Evolutionary conservation across 2,888 invertebrate species (phyloP).

Genomic region (Plusia festucae): DNA sequence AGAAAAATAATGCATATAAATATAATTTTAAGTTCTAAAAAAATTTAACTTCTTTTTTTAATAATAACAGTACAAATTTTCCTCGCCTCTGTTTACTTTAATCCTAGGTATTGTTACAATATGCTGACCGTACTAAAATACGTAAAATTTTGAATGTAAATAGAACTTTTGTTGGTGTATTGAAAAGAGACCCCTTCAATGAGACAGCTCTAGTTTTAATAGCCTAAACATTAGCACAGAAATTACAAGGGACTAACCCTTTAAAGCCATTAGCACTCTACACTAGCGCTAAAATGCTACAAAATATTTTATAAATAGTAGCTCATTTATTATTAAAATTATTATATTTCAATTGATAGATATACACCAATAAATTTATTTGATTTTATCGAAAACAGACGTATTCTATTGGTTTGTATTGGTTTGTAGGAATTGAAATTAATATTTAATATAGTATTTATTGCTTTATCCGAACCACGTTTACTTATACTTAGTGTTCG

Average conservation of each 20-base stretch:
- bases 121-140: not conserved
- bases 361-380: not conserved
- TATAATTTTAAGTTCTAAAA: not conserved
- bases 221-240: conserved; percentile 74
- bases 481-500: conserved; percentile 12
- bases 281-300: conserved; percentile 61
- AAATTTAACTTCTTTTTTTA: not conserved
- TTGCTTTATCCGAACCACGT: conserved; percentile 23
- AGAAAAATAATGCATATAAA: not conserved
- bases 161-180: conserved; percentile 55
- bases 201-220: conserved; percentile 68
- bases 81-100: too few species aligned
- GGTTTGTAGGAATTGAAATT: conserved; percentile 20
- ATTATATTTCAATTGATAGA: too few species aligned
- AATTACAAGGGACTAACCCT: conserved; percentile 77
- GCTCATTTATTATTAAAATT: too few species aligned
- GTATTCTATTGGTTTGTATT: conserved; percentile 12
- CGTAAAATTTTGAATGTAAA: conserved; percentile 27
- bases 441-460: conserved; percentile 17
- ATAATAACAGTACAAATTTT: conserved; percentile 10
- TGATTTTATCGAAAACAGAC: conserved; percentile 20
- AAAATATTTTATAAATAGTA: not conserved
- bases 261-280: conserved; percentile 71
- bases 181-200: conserved; percentile 67
- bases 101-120: conserved; percentile 9